These are phyloP conservation scores for Dryobota labecula DNA, from an alignment of 2,888 invertebrate species.

Conservation along the genomic window DNA sequence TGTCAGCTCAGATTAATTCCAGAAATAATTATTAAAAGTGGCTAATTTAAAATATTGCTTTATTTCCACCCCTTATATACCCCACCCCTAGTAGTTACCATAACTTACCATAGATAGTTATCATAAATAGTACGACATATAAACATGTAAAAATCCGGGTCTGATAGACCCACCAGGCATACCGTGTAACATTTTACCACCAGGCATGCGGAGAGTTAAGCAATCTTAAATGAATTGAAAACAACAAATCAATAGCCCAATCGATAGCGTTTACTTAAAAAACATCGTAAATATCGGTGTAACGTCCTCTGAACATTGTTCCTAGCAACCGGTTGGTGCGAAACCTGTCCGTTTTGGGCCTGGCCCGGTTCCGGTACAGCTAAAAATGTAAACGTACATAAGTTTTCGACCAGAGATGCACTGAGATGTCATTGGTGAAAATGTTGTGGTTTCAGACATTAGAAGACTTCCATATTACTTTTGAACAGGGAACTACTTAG, in stretches of 20 bases:
- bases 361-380: slow-evolving; percentile 59
- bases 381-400: slow-evolving; percentile 45
- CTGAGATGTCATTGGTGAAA: slow-evolving; percentile 18
- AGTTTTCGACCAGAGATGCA: slow-evolving; percentile 34
- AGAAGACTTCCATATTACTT: slow-evolving; percentile 1
- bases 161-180: no score
- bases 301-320: slow-evolving; percentile 67
- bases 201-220: no score
- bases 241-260: slow-evolving; percentile 25
- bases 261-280: slow-evolving; percentile 20
- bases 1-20: no score
- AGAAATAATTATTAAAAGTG: no score
- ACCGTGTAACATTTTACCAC: no score
- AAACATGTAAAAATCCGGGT: no score
- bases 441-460: neutral
- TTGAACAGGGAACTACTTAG: neutral
- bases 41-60: no score
- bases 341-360: slow-evolving; percentile 68
- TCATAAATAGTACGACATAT: no score
- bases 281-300: slow-evolving; percentile 48
- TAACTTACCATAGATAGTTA: no score
- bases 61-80: no score
- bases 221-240: neutral
- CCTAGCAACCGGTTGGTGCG: slow-evolving; percentile 73
- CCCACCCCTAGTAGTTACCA: no score